Percentiles rank a stretch among this genome's conserved stretches.
These are phyloP conservation scores for Bombycilla garrulus DNA, from an alignment of 2,113 vertebrate genomes.

Conservation along the genomic window DNA sequence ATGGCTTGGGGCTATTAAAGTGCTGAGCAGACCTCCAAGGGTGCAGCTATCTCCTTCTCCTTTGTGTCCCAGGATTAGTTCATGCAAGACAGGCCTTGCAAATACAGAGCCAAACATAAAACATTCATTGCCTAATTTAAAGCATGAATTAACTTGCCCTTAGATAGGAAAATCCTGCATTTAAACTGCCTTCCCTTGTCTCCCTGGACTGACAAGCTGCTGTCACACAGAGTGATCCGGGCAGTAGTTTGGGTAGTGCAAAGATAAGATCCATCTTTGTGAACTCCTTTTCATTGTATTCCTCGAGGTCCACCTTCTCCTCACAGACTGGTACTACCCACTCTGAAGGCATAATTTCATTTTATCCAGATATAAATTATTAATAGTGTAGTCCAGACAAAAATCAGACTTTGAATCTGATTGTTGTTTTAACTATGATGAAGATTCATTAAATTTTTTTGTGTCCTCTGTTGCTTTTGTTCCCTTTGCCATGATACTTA, in stretches of 20 bases:
- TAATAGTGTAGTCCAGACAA: not conserved
- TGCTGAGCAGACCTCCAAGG: not conserved
- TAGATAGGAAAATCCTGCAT: not conserved
- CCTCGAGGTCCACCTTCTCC: not conserved
- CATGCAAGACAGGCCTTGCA: not conserved
- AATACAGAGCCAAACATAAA: not conserved
- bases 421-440: accelerated
- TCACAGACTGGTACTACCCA: not conserved
- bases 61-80: not conserved
- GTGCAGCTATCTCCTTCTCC: not conserved
- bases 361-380: not conserved
- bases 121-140: not conserved
- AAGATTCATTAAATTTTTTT: not conserved
- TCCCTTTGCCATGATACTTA: not conserved
- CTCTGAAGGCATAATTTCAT: not conserved
- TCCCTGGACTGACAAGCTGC: not conserved
- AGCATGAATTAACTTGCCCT: not conserved
- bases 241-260: not conserved
- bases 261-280: not conserved
- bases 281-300: not conserved
- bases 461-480: not conserved
- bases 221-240: not conserved
- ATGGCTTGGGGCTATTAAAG: not conserved
- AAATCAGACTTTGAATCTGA: not conserved
- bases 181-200: not conserved